Conservation (phyloP, 2,113 vertebrate genomes). For the Numenius arquata region DNA sequence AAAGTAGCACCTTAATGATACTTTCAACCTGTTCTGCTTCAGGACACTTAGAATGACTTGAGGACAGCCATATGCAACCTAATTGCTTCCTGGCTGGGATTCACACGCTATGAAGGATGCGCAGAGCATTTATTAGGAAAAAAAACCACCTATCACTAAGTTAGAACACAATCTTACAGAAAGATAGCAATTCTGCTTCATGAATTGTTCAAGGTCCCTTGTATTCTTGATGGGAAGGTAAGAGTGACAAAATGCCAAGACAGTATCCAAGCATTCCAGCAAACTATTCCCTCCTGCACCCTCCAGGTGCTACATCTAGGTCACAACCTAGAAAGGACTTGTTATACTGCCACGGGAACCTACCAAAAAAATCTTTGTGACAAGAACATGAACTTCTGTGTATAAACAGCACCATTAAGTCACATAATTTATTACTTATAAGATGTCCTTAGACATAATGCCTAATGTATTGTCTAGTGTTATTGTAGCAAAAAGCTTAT, state of each 20-base stretch:
- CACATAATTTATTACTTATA: neutral
- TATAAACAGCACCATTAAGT: neutral
- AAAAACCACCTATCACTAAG: neutral
- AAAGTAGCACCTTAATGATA: neutral
- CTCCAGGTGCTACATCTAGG: neutral
- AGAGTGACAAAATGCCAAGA: neutral
- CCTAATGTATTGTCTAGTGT: neutral
- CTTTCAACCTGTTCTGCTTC: neutral
- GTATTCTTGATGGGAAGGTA: neutral
- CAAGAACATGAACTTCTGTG: neutral
- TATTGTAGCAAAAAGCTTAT: neutral
- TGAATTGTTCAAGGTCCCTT: neutral
- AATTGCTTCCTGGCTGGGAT: neutral
- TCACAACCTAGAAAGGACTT: neutral
- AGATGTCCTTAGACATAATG: neutral
- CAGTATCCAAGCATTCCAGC: neutral
- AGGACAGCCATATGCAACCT: neutral
- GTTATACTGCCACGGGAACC: neutral
- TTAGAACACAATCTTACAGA: neutral
- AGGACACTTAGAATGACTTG: neutral
- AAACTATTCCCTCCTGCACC: neutral
- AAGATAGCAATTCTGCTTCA: neutral
- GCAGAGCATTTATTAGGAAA: neutral
- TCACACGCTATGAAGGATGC: neutral
- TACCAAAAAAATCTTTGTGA: neutral